A percentile compares a stretch with the other conserved stretches of the same genome.
These are phyloP conservation scores for Perca flavescens DNA, from an alignment of 2,113 vertebrate genomes.

Conservation along the genomic window DNA sequence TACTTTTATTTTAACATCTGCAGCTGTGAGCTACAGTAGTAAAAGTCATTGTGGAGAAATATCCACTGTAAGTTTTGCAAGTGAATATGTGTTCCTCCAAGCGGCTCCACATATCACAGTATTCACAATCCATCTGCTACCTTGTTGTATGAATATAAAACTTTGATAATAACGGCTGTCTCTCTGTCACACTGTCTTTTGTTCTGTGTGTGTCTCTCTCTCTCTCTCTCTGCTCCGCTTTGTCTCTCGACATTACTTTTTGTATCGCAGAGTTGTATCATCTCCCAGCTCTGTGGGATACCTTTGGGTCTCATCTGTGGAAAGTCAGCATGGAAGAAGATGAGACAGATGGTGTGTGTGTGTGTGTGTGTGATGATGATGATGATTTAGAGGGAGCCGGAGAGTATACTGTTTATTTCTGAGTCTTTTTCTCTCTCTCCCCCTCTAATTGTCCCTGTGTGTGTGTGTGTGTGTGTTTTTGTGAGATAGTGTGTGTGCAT, in stretches of 20 bases:
- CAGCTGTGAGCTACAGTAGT: not conserved
- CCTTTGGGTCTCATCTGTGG: slow-evolving; percentile 41
- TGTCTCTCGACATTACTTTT: not conserved
- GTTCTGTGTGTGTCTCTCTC: not conserved
- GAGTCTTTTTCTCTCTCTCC: too few species aligned
- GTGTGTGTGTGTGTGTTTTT: too few species aligned
- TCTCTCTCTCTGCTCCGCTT: not conserved
- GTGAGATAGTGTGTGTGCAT: too few species aligned
- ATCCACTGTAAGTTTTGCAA: not conserved
- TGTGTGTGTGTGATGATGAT: slow-evolving; percentile 8
- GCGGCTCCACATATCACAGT: not conserved
- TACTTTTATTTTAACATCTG: not conserved
- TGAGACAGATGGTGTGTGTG: slow-evolving; percentile 55
- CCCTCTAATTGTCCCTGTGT: too few species aligned
- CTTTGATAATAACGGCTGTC: not conserved
- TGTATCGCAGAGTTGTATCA: not conserved
- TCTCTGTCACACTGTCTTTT: not conserved
- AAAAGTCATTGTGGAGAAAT: not conserved
- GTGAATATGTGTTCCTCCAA: not conserved
- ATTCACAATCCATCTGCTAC: slow-evolving; percentile 20
- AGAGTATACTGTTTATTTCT: too few species aligned
- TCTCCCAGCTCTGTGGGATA: slow-evolving; percentile 21
- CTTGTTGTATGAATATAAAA: slow-evolving; percentile 9
- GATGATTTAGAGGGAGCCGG: too few species aligned
- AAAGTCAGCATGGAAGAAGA: slow-evolving; percentile 28